These are phyloP conservation scores for Hepsetus odoe DNA, from an alignment of 2,113 vertebrate species.

Conservation along the genomic window DNA sequence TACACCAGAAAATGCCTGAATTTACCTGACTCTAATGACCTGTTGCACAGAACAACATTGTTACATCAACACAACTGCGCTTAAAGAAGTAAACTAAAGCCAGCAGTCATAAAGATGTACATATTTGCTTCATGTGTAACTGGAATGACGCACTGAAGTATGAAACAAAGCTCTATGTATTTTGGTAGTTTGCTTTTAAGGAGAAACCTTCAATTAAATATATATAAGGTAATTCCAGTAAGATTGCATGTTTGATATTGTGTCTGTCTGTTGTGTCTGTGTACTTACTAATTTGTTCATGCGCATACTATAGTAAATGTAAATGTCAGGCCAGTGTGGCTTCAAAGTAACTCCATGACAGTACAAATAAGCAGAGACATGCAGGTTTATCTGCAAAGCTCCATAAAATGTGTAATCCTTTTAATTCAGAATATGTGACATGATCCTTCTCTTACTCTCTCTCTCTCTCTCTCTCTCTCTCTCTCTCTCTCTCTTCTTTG, in stretches of 20 bases:
- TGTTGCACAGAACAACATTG: no score
- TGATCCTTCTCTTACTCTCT: not conserved
- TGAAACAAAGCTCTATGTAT: not conserved
- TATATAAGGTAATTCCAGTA: no score
- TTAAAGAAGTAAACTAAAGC: not conserved
- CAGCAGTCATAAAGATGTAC: not conserved
- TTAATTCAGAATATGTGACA: conserved; percentile 65
- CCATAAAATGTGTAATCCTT: conserved; percentile 72
- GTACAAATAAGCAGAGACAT: conserved; percentile 63
- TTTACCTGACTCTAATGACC: no score
- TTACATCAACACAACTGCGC: no score
- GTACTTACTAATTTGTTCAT: not conserved
- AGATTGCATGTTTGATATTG: not conserved
- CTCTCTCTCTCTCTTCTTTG: not conserved
- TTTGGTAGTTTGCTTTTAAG: not conserved
- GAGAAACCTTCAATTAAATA: not conserved
- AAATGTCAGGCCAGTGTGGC: conserved; percentile 59
- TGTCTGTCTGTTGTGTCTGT: not conserved
- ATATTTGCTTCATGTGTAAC: not conserved
- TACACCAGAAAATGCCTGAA: no score
- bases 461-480: not conserved
- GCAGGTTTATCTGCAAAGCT: conserved; percentile 74
- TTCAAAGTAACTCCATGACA: conserved; percentile 71
- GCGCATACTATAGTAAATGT: conserved; percentile 20
- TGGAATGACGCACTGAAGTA: no score